These are phyloP conservation scores for Odontothrips loti DNA, from an alignment of 2,888 invertebrate species.

Conservation along the genomic window DNA sequence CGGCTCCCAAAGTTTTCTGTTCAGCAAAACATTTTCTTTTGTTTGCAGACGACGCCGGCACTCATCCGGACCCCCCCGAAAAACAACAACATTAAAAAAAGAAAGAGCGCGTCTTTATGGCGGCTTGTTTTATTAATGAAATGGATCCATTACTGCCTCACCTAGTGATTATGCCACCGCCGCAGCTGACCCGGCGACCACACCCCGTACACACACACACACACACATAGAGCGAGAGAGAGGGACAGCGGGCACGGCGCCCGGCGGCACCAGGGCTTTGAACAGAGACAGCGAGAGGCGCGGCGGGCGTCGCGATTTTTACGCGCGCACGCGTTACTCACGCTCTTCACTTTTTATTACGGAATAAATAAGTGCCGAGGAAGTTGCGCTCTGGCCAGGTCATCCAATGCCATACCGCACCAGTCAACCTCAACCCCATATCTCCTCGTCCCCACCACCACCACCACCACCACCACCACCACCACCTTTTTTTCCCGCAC, in stretches of 20 bases:
- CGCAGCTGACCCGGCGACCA: not conserved
- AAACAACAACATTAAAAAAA: not conserved
- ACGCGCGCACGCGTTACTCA: not conserved
- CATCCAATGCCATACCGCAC: not conserved
- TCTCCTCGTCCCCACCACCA: not conserved
- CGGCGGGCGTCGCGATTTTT: conserved; percentile 11
- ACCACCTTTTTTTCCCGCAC: not conserved
- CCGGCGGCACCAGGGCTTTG: not conserved
- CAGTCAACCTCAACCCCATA: not conserved
- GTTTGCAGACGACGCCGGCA: no score
- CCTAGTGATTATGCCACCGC: conserved; percentile 23
- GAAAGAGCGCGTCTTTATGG: conserved; percentile 16
- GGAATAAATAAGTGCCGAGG: conserved; percentile 22
- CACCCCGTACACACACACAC: conserved; percentile 16
- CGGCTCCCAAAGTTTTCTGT: not conserved
- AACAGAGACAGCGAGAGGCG: not conserved
- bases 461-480: not conserved
- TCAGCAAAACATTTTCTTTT: not conserved
- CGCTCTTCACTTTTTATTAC: conserved; percentile 16
- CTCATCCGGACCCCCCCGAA: not conserved
- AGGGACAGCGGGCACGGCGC: not conserved
- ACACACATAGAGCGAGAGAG: not conserved
- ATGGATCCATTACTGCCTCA: conserved; percentile 22
- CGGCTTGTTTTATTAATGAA: conserved; percentile 22
- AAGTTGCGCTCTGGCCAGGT: not conserved